A percentile compares a stretch with the other conserved stretches of the same genome.
These are phyloP conservation scores for Cossypha polioptera DNA, from an alignment of 2,797 vertebrate species.

Conservation along the genomic window DNA sequence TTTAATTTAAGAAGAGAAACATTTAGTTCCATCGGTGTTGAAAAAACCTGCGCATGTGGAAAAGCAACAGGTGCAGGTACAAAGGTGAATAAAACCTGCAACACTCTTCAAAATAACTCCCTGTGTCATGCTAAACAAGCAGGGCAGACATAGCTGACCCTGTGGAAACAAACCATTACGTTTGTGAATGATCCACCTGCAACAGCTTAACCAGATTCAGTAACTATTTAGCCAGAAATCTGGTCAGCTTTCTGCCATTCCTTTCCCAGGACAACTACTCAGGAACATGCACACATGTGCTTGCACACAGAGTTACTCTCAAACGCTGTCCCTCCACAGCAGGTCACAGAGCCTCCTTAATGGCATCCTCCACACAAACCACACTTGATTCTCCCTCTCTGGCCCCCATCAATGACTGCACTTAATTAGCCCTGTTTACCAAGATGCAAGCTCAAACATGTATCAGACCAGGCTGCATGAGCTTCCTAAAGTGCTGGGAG, in stretches of 20 bases:
- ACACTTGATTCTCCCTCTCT: background rate
- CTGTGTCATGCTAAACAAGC: background rate
- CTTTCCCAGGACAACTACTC: rapidly evolving
- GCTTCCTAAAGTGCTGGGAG: background rate
- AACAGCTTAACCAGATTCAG: background rate
- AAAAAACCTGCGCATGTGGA: background rate
- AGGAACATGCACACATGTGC: rapidly evolving
- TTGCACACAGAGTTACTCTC: background rate
- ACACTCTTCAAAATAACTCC: background rate
- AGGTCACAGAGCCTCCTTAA: background rate
- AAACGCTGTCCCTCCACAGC: background rate
- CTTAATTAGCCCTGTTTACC: background rate
- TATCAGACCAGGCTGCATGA: background rate
- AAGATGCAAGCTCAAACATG: background rate
- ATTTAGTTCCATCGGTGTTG: background rate
- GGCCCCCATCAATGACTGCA: background rate
- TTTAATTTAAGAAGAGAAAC: background rate
- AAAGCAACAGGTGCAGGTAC: background rate
- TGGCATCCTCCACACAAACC: background rate
- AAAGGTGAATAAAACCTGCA: background rate
- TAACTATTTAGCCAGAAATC: background rate
- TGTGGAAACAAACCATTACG: background rate
- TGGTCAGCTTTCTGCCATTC: background rate
- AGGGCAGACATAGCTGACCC: background rate
- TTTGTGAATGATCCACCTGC: background rate